A percentile compares a stretch with the other conserved stretches of the same genome.
Conservation (phyloP, 2,113 vertebrate species). For the Ameiurus melas region DNA sequence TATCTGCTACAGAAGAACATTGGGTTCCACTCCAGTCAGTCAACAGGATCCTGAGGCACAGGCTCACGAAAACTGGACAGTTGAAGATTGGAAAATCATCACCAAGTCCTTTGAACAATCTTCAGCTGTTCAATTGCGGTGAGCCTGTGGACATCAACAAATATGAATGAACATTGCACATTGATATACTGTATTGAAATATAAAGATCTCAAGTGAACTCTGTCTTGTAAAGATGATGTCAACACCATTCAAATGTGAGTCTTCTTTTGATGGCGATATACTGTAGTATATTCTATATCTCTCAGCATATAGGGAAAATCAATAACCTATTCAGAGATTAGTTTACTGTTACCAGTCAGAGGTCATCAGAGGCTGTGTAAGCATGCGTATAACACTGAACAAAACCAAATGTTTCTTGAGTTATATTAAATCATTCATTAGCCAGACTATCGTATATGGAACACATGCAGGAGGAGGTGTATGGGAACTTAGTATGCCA, state of each 20-base stretch:
- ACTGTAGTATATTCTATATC: neutral
- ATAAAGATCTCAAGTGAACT: neutral
- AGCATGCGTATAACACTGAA: neutral
- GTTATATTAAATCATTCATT: conserved; percentile 5
- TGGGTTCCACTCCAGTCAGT: neutral
- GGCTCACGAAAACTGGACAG: neutral
- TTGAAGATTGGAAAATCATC: neutral
- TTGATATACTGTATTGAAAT: neutral
- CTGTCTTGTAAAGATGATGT: neutral
- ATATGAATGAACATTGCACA: neutral
- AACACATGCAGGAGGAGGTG: neutral
- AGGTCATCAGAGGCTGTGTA: neutral
- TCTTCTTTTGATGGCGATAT: neutral
- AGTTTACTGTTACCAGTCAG: neutral
- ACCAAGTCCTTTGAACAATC: neutral
- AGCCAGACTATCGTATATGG: neutral
- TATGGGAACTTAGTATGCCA: conserved; percentile 9
- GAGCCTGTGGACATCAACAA: neutral
- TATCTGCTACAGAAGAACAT: neutral
- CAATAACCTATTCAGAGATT: conserved; percentile 22
- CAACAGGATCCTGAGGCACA: neutral
- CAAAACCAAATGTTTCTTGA: neutral
- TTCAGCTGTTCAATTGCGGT: neutral
- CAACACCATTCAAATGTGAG: neutral
- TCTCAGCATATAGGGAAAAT: conserved; percentile 24